Conservation (phyloP, 2,113 vertebrate genomes). For the Phalacrocorax carbo region DNA sequence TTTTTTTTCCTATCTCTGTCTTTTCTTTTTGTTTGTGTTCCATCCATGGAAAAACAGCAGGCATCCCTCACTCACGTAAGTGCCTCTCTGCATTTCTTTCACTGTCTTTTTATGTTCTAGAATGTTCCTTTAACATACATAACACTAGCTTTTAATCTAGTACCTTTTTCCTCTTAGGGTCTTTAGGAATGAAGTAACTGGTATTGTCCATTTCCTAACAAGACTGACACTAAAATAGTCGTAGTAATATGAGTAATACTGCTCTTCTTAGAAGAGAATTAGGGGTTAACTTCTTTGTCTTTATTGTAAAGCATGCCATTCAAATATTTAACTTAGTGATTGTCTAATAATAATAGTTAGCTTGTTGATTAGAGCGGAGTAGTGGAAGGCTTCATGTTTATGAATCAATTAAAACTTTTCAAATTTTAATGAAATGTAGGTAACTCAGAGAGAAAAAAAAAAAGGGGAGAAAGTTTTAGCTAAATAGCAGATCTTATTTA, state of each 20-base stretch:
- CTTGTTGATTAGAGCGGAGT: neutral
- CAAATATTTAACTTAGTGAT: slow-evolving; percentile 14
- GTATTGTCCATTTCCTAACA: slow-evolving; percentile 60
- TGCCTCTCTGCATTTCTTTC: slow-evolving; percentile 75
- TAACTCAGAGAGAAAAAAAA: neutral
- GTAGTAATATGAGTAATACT: neutral
- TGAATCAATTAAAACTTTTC: neutral
- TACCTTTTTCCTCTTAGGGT: slow-evolving; percentile 6
- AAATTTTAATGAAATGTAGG: neutral
- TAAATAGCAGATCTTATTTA: neutral
- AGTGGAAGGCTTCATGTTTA: slow-evolving; percentile 1
- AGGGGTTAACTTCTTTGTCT: slow-evolving; percentile 37
- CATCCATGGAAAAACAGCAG: slow-evolving; percentile 87
- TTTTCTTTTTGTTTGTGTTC: slow-evolving; percentile 80
- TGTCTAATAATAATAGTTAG: neutral
- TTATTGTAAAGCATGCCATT: slow-evolving; percentile 65
- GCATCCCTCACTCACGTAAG: slow-evolving; percentile 92
- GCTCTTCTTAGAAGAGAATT: slow-evolving; percentile 23
- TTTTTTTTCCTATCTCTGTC: slow-evolving; percentile 70
- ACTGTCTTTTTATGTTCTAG: slow-evolving; percentile 35
- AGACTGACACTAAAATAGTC: slow-evolving; percentile 67
- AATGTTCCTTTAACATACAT: slow-evolving; percentile 55
- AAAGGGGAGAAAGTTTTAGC: neutral
- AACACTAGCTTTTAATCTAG: slow-evolving; percentile 63
- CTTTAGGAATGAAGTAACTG: slow-evolving; percentile 48